Conservation (phyloP, 1,140 invertebrate species). For the Sycobia sp. region DNA sequence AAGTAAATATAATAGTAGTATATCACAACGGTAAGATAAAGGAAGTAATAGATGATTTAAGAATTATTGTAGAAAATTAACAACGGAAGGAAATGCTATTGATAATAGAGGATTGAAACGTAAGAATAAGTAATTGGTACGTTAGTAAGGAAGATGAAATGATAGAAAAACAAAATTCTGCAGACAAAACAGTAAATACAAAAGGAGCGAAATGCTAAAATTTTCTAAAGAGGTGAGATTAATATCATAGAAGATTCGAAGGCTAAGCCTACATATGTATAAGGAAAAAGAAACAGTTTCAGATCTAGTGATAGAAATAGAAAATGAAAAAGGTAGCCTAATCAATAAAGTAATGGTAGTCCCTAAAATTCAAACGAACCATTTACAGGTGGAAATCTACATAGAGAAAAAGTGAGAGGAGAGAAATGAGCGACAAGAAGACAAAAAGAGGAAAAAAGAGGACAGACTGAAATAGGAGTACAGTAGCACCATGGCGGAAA, state of each 20-base stretch:
- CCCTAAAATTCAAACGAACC: background rate
- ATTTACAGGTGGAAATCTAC: background rate
- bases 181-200: background rate
- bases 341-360: background rate
- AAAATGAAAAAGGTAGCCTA: background rate
- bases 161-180: background rate
- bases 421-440: too few relatives aligned
- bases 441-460: background rate
- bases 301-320: background rate
- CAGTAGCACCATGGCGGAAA: background rate
- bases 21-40: background rate
- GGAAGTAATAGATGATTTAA: too few relatives aligned
- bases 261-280: background rate
- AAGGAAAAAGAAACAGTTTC: background rate
- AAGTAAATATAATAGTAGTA: too few relatives aligned
- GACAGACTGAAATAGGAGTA: background rate
- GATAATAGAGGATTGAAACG: background rate
- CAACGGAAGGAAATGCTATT: background rate
- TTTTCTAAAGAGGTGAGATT: background rate
- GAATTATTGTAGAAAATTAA: too few relatives aligned
- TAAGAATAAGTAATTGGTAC: slow-evolving; percentile 1
- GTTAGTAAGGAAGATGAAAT: background rate
- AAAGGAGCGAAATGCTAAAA: background rate
- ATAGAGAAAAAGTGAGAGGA: background rate
- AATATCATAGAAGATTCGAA: background rate